Evolutionary conservation across 2,797 vertebrate genomes (phyloP).

Genomic region (Acanthis flammea): DNA sequence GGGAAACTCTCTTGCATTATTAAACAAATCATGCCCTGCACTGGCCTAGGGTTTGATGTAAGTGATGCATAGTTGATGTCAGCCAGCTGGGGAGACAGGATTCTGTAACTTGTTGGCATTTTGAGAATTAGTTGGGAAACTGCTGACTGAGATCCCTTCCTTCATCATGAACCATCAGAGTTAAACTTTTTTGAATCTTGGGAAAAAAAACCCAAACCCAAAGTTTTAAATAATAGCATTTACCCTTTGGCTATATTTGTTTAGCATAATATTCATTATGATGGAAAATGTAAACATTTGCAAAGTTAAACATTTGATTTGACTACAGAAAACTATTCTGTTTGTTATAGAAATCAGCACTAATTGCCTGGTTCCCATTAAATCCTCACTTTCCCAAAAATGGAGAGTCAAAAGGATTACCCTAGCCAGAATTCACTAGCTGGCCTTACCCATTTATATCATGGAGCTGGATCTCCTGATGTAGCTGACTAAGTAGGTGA

Average conservation of each 20-base stretch:
- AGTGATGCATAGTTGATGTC: background rate
- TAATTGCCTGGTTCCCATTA: background rate
- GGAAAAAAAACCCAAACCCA: rapidly evolving
- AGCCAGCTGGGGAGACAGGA: background rate
- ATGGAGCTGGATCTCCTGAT: background rate
- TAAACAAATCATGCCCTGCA: background rate
- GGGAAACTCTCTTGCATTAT: slow-evolving; percentile 10
- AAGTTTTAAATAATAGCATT: background rate
- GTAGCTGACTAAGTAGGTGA: background rate
- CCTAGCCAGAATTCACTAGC: background rate
- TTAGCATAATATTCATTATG: background rate
- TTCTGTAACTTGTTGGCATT: background rate
- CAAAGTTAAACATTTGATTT: background rate
- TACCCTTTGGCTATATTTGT: background rate
- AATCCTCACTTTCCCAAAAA: background rate
- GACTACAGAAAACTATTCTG: background rate
- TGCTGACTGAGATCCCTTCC: background rate
- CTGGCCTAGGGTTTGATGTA: background rate
- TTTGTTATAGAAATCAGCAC: background rate
- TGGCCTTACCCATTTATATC: background rate
- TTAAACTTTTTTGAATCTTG: background rate
- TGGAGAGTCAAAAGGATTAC: background rate
- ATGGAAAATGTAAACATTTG: background rate
- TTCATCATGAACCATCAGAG: background rate
- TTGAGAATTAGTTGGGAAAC: background rate